Evolutionary conservation across 2,797 vertebrate genomes (phyloP).

Genomic region (Myotis pilosus): DNA sequence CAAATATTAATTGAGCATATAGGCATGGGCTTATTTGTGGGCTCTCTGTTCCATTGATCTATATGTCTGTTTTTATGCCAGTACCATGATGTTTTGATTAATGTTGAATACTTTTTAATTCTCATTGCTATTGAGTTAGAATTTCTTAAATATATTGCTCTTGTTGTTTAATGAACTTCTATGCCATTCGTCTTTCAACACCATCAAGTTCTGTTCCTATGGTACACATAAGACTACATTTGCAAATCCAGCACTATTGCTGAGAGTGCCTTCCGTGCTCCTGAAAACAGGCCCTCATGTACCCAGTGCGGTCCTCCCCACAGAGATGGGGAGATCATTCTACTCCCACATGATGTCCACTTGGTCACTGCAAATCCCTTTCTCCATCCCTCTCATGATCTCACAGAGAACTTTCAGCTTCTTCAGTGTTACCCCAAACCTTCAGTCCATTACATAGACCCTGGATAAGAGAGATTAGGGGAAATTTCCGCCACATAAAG

Average conservation of each 20-base stretch:
- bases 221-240: not conserved
- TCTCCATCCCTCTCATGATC: not conserved
- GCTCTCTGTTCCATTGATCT: not conserved
- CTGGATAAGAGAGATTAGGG: not conserved
- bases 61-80: not conserved
- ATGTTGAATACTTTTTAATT: not conserved
- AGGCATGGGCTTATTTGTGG: not conserved
- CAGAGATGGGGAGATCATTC: not conserved
- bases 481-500: not conserved
- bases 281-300: not conserved
- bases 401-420: not conserved
- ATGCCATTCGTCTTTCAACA: not conserved
- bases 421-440: not conserved
- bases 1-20: not conserved
- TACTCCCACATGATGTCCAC: fast-evolving
- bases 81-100: not conserved
- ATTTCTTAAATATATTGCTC: not conserved
- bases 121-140: not conserved
- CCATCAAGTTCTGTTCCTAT: not conserved
- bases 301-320: not conserved
- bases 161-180: not conserved
- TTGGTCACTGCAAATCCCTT: not conserved
- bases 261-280: not conserved
- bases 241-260: not conserved
- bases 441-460: not conserved